Conservation (phyloP, 1,140 invertebrate genomes). For the Ridgeia piscesae region DNA sequence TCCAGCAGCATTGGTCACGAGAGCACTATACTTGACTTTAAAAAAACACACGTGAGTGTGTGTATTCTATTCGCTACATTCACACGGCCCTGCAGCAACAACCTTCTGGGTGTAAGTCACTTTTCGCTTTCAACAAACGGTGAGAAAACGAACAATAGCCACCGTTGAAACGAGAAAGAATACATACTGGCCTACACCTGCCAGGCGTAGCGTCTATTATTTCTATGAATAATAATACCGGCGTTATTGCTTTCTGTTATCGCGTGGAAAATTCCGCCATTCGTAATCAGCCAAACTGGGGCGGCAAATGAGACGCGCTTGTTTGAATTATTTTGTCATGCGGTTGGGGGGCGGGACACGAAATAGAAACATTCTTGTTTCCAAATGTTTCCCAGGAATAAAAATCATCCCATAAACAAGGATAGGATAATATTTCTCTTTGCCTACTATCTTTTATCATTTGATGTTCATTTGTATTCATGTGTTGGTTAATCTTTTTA, state of each 20-base stretch:
- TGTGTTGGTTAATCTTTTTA: background rate
- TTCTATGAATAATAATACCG: background rate
- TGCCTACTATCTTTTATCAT: no score
- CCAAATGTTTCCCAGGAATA: background rate
- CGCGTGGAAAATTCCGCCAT: background rate
- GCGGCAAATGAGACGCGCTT: background rate
- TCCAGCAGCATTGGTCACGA: background rate
- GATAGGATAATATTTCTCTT: no score
- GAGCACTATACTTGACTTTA: background rate
- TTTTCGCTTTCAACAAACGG: background rate
- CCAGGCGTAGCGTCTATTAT: background rate
- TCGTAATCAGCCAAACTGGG: background rate
- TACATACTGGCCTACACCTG: background rate
- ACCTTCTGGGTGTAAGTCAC: background rate
- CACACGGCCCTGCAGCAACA: background rate
- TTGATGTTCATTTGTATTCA: no score
- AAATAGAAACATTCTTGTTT: background rate
- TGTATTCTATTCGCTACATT: background rate
- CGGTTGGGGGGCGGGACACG: no score
- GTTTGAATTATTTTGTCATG: background rate
- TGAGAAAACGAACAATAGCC: background rate
- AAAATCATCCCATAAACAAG: background rate
- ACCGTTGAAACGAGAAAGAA: background rate
- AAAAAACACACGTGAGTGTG: background rate
- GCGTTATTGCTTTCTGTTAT: background rate